A percentile compares a stretch with the other conserved stretches of the same genome.
phyloP scores from a whole-genome alignment of 2,113 vertebrate genomes.

The Leucoraja erinaceus region DNA sequence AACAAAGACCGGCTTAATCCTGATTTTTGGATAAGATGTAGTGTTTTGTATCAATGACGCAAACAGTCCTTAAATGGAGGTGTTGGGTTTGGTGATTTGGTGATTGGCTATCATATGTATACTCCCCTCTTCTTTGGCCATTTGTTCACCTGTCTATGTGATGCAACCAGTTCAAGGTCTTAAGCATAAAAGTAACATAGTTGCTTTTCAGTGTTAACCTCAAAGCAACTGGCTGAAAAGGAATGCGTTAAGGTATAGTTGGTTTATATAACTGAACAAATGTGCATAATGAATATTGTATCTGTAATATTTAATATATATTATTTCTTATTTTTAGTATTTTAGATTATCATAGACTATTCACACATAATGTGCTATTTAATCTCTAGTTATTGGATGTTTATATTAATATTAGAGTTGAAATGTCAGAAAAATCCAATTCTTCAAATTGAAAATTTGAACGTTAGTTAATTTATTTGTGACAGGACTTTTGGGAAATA shows the following conservation, averaged over 20 bases:
- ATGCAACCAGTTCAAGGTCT: slow-evolving; percentile 1
- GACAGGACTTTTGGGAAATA: background rate
- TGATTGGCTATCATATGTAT: slow-evolving; percentile 9
- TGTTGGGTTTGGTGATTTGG: background rate
- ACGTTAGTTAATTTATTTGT: background rate
- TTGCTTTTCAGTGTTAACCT: background rate
- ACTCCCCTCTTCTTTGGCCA: slow-evolving; percentile 17
- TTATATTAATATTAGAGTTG: background rate
- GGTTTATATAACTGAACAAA: background rate
- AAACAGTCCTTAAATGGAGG: slow-evolving; percentile 1
- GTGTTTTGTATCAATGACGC: background rate
- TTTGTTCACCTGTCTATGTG: slow-evolving; percentile 13
- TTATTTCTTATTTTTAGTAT: no score
- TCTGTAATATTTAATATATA: background rate
- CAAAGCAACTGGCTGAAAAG: background rate
- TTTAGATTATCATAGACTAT: background rate
- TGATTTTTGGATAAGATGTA: slow-evolving; percentile 21
- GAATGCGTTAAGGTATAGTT: background rate
- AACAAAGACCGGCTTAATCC: background rate
- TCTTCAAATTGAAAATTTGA: background rate
- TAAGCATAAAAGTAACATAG: background rate
- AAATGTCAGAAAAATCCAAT: background rate
- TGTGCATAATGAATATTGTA: background rate
- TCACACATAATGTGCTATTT: background rate
- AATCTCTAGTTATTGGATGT: background rate